Conservation (phyloP, 2,888 invertebrate species). For the Tetragonula carbonaria region DNA sequence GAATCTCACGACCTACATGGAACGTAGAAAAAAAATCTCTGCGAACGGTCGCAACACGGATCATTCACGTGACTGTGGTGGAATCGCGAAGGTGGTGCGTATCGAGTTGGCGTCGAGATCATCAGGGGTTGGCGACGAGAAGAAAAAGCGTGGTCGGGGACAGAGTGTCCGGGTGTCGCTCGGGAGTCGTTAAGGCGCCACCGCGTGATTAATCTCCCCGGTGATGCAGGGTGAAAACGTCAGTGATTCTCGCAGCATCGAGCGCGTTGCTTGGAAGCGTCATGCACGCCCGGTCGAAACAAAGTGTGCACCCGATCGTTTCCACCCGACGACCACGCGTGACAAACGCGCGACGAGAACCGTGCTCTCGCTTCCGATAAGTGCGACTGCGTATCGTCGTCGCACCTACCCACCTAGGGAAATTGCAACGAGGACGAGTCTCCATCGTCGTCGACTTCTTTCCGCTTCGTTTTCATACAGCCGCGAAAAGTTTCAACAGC, state of each 20-base stretch:
- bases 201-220: conserved; percentile 70
- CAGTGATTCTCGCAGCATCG: conserved; percentile 64
- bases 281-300: conserved; percentile 65
- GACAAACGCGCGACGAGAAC: conserved; percentile 35
- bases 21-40: neutral
- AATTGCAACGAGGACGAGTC: conserved; percentile 39
- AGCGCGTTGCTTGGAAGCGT: conserved; percentile 65
- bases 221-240: conserved; percentile 36
- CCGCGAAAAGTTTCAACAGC: conserved; percentile 8
- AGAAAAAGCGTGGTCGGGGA: conserved; percentile 34
- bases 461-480: conserved; percentile 1
- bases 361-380: conserved; percentile 45
- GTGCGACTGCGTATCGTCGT: conserved; percentile 26
- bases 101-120: conserved; percentile 33
- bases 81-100: conserved; percentile 6
- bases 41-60: neutral
- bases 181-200: conserved; percentile 71
- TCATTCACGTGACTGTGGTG: neutral
- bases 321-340: conserved; percentile 37
- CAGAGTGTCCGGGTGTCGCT: conserved; percentile 46
- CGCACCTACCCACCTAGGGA: conserved; percentile 33
- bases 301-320: conserved; percentile 54
- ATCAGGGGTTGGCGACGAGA: conserved; percentile 9
- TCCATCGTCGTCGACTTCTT: neutral
- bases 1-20: neutral